Base-by-base conservation (phyloP, 2,797 vertebrate species). In the Etheostoma nigrum region DNA sequence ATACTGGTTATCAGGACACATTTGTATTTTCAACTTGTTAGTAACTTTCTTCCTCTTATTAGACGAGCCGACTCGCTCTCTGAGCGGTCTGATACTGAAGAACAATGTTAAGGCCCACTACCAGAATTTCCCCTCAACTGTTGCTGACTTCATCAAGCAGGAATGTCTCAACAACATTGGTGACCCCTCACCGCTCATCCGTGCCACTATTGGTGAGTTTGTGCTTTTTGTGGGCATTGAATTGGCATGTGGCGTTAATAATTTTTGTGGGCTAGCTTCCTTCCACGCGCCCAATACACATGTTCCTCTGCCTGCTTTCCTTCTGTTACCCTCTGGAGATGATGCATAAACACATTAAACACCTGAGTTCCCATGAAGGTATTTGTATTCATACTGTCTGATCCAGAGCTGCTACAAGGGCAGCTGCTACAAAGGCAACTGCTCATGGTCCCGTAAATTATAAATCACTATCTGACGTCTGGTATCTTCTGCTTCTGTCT, bases 81-180 rank as follows among this genome's bases (percentile, higher is more conserved):
- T 98, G 15, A 98, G 97, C 0, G 97, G 97, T 61, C 93, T 98
- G 81, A 98, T 99, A 84, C 93, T 98, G 71, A 99, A 99, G 93
- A 99, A 98, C 93, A 99, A 99, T 0, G 97, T 98, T 33, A 98
- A 98, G 87, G 97, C 97, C 0, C 97, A 98, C 81, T 99, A 97
- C 89, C 97, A 98, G 94, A 98, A 96, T 92, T 98, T 99, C 70
- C 97, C 97, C 0, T 93, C 95, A 0, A 86, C 92, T 0, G 97
- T 99, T 72, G 97, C 97, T 0, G 97, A 98, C 71, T 99, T 99
- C 90, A 98, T 99, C 92, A 99, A 98, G 81, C 96, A 97, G 82
- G 97, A 99, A 83, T 99, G 97, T 86, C 96, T 99, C 84, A 96
- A 96, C 93, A 98, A 96, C 92, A 97, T 99, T 0, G 97, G 97